These are phyloP conservation scores for Pongo abelii DNA, from an alignment of 2,113 vertebrate species.

Conservation along the genomic window DNA sequence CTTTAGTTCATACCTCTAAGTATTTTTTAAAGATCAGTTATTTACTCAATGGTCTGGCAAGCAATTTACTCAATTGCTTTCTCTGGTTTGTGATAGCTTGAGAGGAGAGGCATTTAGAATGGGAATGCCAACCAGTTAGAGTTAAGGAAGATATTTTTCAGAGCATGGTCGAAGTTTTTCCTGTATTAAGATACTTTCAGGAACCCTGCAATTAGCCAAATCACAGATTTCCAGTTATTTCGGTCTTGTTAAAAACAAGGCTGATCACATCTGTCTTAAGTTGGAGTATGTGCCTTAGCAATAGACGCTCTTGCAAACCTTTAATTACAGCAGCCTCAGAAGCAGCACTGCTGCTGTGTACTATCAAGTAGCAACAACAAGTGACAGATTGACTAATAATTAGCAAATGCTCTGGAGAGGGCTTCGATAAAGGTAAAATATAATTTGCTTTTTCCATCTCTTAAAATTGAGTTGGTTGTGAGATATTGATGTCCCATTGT, in stretches of 20 bases:
- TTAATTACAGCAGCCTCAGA: conserved; percentile 69
- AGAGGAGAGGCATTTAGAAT: conserved; percentile 1
- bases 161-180: conserved; percentile 62
- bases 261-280: conserved; percentile 72
- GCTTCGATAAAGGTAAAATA: conserved; percentile 76
- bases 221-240: conserved; percentile 77
- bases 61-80: conserved; percentile 2
- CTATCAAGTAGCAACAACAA: conserved; percentile 67
- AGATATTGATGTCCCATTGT: conserved; percentile 68
- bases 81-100: conserved; percentile 40
- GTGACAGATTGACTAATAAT: conserved; percentile 78
- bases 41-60: conserved; percentile 35
- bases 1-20: conserved; percentile 59
- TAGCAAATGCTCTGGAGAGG: conserved; percentile 71
- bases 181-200: conserved; percentile 59
- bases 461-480: conserved; percentile 57
- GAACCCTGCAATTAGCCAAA: conserved; percentile 74
- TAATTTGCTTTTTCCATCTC: conserved; percentile 77
- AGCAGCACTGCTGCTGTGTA: conserved; percentile 51
- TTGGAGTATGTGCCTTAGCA: conserved; percentile 55
- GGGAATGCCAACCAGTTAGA: neutral
- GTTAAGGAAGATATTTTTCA: conserved; percentile 59
- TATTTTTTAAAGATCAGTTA: conserved; percentile 66
- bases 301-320: conserved; percentile 65
- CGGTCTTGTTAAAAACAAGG: conserved; percentile 67